Base-by-base conservation (phyloP, 2,888 invertebrate species). In the Megastigmus dorsalis region DNA sequence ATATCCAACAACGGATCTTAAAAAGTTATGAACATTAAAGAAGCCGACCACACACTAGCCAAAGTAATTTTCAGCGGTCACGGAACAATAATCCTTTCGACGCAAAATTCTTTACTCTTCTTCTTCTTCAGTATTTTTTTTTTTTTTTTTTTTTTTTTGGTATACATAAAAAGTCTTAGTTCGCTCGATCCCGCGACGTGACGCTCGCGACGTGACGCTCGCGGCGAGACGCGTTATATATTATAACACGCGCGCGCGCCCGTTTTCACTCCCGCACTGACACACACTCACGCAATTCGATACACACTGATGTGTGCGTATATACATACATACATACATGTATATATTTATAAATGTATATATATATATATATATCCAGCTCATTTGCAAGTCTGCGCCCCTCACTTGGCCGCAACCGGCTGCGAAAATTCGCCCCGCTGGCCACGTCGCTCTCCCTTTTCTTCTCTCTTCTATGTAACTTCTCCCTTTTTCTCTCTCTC, bases 11-110 rank as follows among this genome's bases (percentile, higher is more conserved):
- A 55, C 36, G 38, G n/a, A 33, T 38, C n/a, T 23, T n/a, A 26
- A 57, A 38, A 57, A 20, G 15, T 38, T 3, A 13, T 9, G 36
- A 57, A 57, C 38, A 57, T 38, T 57, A 57, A 20, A 57, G 5
- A 28, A 57, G 13, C 38, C 23, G 55, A 57, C 23, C 20, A 20
- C n/a, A n/a, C n/a, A n/a, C n/a, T 36, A 20, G 43, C 59, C 41
- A 59, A 59, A 59, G 59, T 59, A 59, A 59, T 43, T 41, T 59
- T 59, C 26, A 59, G 59, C 41, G 18, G 59, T 43, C 59, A 59
- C 59, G 18, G 36, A 43, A 43, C 59, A 43, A 15, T 18, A 52
- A 65, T 65, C 13, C 28, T 9, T 41, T 54, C n/a, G 41, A 54
- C 18, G 18, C 7, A 28, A 41, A 41, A 38, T 26, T 36, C 23